Conservation (phyloP, 2,888 invertebrate species). For the Allygus modestus region DNA sequence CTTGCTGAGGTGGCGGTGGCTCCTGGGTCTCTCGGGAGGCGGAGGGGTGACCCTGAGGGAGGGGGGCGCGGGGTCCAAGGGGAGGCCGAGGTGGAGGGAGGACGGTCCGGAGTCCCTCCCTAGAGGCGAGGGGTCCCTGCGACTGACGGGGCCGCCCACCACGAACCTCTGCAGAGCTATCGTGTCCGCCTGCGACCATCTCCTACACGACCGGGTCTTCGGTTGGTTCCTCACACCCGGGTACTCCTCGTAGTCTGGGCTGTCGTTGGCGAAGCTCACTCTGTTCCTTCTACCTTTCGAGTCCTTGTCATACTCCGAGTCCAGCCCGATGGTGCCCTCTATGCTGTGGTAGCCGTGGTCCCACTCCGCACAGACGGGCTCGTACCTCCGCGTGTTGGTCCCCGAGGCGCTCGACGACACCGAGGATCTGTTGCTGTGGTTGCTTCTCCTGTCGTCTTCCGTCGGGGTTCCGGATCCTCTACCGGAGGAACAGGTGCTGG, state of each 20-base stretch:
- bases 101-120: slow-evolving; percentile 43
- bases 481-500: slow-evolving; percentile 67
- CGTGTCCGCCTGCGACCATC: slow-evolving; percentile 69
- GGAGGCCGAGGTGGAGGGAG: slow-evolving; percentile 9
- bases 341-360: slow-evolving; percentile 73
- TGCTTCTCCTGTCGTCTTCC: slow-evolving; percentile 61
- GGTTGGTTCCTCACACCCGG: slow-evolving; percentile 64
- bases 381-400: slow-evolving; percentile 63
- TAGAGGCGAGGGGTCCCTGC: slow-evolving; percentile 38
- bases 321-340: slow-evolving; percentile 69
- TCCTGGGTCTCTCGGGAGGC: slow-evolving; percentile 35
- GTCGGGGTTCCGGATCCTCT: slow-evolving; percentile 65
- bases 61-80: slow-evolving; percentile 30
- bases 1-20: slow-evolving; percentile 36
- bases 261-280: slow-evolving; percentile 52
- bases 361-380: slow-evolving; percentile 69
- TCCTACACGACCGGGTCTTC: slow-evolving; percentile 67
- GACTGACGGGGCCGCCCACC: slow-evolving; percentile 72
- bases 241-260: slow-evolving; percentile 27
- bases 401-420: slow-evolving; percentile 55
- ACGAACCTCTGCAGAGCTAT: slow-evolving; percentile 71
- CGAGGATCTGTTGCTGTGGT: slow-evolving; percentile 61
- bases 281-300: slow-evolving; percentile 31
- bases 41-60: slow-evolving; percentile 70
- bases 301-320: slow-evolving; percentile 21